Evolutionary conservation across 2,113 vertebrate genomes (phyloP).

Genomic region (Chionis minor): DNA sequence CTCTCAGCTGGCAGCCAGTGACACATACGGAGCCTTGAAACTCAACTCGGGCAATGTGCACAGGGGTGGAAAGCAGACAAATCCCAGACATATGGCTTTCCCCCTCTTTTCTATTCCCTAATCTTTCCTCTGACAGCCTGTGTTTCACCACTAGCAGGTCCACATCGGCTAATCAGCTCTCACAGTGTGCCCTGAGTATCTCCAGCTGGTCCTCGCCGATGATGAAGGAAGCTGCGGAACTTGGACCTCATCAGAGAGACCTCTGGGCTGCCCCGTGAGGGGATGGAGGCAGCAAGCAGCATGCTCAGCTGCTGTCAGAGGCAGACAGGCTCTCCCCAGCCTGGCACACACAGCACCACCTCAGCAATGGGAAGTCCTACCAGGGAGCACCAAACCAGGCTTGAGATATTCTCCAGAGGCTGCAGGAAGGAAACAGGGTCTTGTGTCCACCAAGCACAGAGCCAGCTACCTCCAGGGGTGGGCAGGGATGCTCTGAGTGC

Average conservation of each 20-base stretch:
- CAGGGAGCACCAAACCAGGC: background rate
- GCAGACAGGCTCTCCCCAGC: background rate
- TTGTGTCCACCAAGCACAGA: background rate
- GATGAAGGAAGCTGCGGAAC: background rate
- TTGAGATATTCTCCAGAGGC: background rate
- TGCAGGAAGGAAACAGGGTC: background rate
- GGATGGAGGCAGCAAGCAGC: fast-evolving
- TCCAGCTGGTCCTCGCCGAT: background rate
- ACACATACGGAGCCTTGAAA: background rate
- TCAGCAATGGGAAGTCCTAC: background rate
- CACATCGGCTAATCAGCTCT: background rate
- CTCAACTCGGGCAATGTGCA: background rate
- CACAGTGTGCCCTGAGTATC: background rate
- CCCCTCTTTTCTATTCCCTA: background rate
- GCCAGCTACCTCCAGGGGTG: background rate
- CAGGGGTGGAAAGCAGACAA: background rate
- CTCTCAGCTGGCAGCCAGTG: background rate
- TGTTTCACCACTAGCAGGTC: background rate
- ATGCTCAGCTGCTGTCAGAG: fast-evolving
- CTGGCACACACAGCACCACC: fast-evolving
- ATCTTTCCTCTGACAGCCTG: background rate
- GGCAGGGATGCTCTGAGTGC: background rate
- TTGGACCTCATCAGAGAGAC: background rate
- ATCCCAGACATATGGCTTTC: background rate
- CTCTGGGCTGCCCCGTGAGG: fast-evolving